Percentiles rank a stretch among this genome's conserved stretches.
phyloP scores from a whole-genome alignment of 2,113 vertebrate genomes.

The Cebidichthys violaceus region DNA sequence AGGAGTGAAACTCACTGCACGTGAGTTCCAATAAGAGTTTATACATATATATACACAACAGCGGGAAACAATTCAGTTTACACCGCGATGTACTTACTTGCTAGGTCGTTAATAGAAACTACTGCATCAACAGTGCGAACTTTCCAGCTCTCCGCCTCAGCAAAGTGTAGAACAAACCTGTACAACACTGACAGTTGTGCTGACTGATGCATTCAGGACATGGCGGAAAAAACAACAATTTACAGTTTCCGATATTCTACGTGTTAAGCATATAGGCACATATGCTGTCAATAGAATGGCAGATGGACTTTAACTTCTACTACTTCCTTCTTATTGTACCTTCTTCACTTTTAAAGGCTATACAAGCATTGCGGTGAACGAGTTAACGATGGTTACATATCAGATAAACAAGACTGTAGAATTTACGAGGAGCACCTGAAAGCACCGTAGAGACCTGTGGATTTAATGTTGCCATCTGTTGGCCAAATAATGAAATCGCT shows the following conservation, averaged over 20 bases:
- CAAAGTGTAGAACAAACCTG: not conserved
- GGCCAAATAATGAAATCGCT: not conserved
- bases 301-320: not conserved
- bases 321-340: no score
- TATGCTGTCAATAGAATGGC: no score
- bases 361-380: not conserved
- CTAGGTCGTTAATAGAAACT: not conserved
- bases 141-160: constrained; percentile 13
- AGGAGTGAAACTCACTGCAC: not conserved
- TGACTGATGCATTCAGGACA: not conserved
- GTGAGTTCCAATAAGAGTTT: not conserved
- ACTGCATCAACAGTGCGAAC: not conserved
- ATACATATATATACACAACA: not conserved
- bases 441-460: not conserved
- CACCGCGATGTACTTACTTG: constrained; percentile 40
- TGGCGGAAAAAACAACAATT: not conserved
- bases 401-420: rapidly evolving
- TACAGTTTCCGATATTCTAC: not conserved
- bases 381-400: not conserved
- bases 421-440: constrained; percentile 7
- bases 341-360: not conserved
- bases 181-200: no score
- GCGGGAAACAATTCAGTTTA: not conserved
- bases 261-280: not conserved
- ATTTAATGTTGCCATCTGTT: constrained; percentile 6